These are phyloP conservation scores for Petromus typicus DNA, from an alignment of 2,113 vertebrate genomes.

Conservation along the genomic window DNA sequence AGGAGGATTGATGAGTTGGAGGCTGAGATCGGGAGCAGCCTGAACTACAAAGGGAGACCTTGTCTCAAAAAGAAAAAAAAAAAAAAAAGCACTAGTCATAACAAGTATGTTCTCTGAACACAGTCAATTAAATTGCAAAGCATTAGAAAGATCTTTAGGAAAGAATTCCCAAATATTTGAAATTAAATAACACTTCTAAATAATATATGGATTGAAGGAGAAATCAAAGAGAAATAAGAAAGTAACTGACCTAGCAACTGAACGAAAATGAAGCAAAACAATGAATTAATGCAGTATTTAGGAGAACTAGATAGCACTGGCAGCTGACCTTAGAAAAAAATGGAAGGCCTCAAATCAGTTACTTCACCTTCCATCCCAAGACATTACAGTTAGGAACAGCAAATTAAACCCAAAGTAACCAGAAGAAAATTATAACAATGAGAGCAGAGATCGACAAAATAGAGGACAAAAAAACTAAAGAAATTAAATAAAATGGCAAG, in stretches of 20 bases:
- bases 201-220: constrained; percentile 21
- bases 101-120: neutral
- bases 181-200: constrained; percentile 23
- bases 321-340: neutral
- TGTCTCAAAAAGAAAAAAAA: no score
- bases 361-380: neutral
- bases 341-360: neutral
- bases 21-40: no score
- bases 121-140: constrained; percentile 28
- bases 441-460: constrained; percentile 1
- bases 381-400: neutral
- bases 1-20: no score
- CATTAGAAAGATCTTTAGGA: constrained; percentile 11
- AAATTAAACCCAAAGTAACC: neutral
- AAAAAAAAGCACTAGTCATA: no score
- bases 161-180: neutral
- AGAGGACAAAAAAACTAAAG: constrained; percentile 1
- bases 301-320: neutral
- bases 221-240: constrained; percentile 6
- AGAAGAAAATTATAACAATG: constrained; percentile 38
- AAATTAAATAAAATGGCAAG: constrained; percentile 35
- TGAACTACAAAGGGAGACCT: no score
- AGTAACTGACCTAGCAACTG: neutral
- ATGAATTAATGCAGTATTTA: neutral
- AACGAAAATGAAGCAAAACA: constrained; percentile 32